Percentiles rank a stretch among this genome's conserved stretches.
Conservation (phyloP, 2,888 invertebrate species). For the Stenolophus ochropezus region DNA sequence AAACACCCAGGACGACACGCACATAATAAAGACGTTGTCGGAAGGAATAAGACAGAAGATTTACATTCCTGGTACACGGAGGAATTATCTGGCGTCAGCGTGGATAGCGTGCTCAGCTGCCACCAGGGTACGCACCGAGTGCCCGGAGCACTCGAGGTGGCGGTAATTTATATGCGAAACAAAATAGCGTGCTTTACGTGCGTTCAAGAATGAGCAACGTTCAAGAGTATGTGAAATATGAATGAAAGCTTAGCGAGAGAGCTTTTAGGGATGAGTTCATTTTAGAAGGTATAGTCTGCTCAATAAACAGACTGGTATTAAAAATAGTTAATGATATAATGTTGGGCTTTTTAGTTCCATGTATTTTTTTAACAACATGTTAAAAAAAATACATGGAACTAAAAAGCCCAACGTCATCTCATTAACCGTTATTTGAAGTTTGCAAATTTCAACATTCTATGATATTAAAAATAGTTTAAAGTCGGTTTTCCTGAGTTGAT, state of each 20-base stretch:
- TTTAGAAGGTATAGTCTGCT: background rate
- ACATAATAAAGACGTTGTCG: conserved; percentile 33
- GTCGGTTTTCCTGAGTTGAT: no score
- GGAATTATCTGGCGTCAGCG: conserved; percentile 11
- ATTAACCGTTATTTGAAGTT: no score
- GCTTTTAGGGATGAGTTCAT: conserved; percentile 14
- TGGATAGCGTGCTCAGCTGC: conserved; percentile 27
- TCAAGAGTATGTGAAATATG: conserved; percentile 27
- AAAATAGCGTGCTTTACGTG: conserved; percentile 25
- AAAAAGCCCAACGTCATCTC: no score
- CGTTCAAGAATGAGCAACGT: background rate
- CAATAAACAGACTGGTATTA: no score
- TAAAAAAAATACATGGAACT: no score
- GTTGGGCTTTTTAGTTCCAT: no score
- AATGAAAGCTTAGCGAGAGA: background rate
- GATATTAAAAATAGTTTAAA: no score
- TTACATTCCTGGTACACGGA: conserved; percentile 11
- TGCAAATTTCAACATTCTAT: no score
- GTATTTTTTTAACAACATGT: no score
- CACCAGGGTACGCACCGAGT: background rate
- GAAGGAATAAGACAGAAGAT: background rate
- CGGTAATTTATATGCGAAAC: conserved; percentile 37
- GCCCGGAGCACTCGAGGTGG: background rate
- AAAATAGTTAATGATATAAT: no score
- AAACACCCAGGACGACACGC: background rate